phyloP scores from a whole-genome alignment of 2,888 invertebrate genomes.

The Operophtera brumata region DNA sequence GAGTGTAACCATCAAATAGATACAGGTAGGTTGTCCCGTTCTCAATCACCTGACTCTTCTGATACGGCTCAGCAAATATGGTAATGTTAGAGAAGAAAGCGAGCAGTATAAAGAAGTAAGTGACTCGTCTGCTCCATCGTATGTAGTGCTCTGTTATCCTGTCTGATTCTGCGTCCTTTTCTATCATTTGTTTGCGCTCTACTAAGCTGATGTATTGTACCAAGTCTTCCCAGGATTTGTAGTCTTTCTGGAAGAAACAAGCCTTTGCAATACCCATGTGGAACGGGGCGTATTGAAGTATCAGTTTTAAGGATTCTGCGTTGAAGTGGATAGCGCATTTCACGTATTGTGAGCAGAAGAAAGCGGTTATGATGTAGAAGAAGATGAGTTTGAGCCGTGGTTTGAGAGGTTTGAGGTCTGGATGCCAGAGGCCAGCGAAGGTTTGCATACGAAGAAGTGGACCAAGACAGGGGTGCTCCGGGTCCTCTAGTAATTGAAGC shows the following conservation, averaged over 20 bases:
- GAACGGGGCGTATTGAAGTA: slow-evolving; percentile 59
- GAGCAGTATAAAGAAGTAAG: slow-evolving; percentile 54
- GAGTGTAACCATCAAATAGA: slow-evolving; percentile 58
- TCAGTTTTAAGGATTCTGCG: slow-evolving; percentile 42
- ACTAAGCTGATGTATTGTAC: slow-evolving; percentile 50
- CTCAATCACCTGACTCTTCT: slow-evolving; percentile 44
- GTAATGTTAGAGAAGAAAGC: slow-evolving; percentile 51
- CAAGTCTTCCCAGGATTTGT: slow-evolving; percentile 49
- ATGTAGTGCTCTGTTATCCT: slow-evolving; percentile 47
- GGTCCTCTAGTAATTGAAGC: slow-evolving; percentile 44
- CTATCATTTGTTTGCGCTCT: slow-evolving; percentile 45
- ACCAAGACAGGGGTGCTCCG: slow-evolving; percentile 52
- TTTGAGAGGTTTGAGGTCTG: slow-evolving; percentile 33
- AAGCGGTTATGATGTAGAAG: slow-evolving; percentile 44
- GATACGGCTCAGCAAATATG: slow-evolving; percentile 57
- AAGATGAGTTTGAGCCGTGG: slow-evolving; percentile 44
- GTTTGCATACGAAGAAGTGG: slow-evolving; percentile 49
- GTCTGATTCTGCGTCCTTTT: slow-evolving; percentile 32
- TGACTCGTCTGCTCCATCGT: slow-evolving; percentile 45
- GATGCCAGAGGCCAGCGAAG: slow-evolving; percentile 53
- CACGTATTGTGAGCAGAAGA: slow-evolving; percentile 56
- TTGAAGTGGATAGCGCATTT: slow-evolving; percentile 48
- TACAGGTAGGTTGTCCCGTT: slow-evolving; percentile 53
- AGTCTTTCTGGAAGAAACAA: slow-evolving; percentile 51
- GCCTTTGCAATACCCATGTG: slow-evolving; percentile 57